Base-by-base conservation (phyloP, 2,888 invertebrate genomes). In the Aproaerema taeniolella region DNA sequence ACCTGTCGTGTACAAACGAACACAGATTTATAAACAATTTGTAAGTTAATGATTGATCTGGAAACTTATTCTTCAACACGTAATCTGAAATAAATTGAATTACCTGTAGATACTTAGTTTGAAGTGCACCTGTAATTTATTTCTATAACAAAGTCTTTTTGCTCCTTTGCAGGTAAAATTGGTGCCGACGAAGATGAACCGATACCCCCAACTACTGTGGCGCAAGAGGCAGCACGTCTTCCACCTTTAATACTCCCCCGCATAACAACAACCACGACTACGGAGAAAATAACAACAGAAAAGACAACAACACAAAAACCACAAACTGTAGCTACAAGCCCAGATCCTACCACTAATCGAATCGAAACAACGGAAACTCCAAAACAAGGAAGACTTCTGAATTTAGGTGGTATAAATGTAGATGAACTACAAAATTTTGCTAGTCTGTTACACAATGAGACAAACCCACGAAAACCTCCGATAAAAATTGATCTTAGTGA, bases 401-500 rank as follows among this genome's bases (percentile, higher is more conserved):
- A 77, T 48, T 47, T 85, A 42, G n/a, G n/a, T n/a, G n/a, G n/a
- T n/a, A n/a, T n/a, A 6, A 80, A 70, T 31, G 73, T 81, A n/a
- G 81, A 85, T 34, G 85, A 85, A 31, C 52, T 85, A 17, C 80
- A 81, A 54, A 79, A 74, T 24, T 81, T 85, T 36, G 85, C 85
- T 0, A 76, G 78, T 32, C 72, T 74, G 2, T 49, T 82, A 37
- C 85, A 86, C 31, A 85, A 85, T 60, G 72, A 79, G 45, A 69
- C 71, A n/a, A 66, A 61, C 46, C 47, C 58, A 30, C 76, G 69
- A 46, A 85, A 79, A 50, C 53, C 51, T 36, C 48, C 85, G 28
- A n/a, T n/a, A n/a, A 70, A 85, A 25, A 24, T 35, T 6, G 93
- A 94, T 69, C 79, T 94, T n/a, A 94, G 94, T 64, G 93, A 94